Percentiles rank a stretch among this genome's conserved stretches.
Conservation (phyloP, 2,113 vertebrate genomes). For the Montifringilla adamsi region DNA sequence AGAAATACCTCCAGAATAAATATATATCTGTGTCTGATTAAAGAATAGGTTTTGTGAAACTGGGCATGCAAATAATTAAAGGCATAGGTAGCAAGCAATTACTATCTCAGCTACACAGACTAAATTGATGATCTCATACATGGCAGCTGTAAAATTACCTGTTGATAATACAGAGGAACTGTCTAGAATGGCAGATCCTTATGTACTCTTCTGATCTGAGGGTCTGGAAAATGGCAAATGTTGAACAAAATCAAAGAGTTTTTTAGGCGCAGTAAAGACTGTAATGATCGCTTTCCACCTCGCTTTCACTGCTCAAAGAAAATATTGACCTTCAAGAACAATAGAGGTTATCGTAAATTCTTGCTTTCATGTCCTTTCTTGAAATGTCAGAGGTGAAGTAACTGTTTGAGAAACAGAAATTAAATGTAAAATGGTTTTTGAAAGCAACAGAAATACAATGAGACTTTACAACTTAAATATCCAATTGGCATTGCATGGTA, state of each 20-base stretch:
- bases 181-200: background rate
- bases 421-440: background rate
- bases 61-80: background rate
- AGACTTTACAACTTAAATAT: background rate
- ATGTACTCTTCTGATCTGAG: background rate
- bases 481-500: background rate
- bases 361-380: background rate
- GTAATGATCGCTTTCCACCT: background rate
- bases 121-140: background rate
- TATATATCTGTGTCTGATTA: background rate
- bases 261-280: background rate
- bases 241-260: background rate
- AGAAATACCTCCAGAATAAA: background rate
- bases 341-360: fast-evolving
- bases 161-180: background rate
- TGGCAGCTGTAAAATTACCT: background rate
- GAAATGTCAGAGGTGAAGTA: background rate
- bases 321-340: background rate
- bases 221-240: background rate
- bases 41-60: background rate
- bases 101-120: background rate
- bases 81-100: background rate
- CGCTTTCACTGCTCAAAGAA: background rate
- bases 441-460: background rate
- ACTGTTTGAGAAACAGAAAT: background rate